Percentiles rank a stretch among this genome's conserved stretches.
phyloP scores from a whole-genome alignment of 2,888 invertebrate genomes.

The Melanotus villosus region DNA sequence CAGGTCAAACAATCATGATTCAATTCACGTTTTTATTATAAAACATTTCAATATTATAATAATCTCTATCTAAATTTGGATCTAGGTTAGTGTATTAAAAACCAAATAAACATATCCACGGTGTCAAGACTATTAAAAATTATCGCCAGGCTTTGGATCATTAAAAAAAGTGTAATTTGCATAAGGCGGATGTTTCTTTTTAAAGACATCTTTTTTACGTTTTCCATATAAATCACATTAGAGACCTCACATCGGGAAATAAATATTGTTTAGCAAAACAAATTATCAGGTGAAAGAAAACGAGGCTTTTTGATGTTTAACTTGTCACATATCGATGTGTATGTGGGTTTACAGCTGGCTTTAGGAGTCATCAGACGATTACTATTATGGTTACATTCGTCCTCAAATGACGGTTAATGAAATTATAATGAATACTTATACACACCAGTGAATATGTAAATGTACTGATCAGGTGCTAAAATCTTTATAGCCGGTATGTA shows the following conservation, averaged over 20 bases:
- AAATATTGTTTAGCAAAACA: slow-evolving; percentile 22
- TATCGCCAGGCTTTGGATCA: background rate
- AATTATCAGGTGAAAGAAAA: slow-evolving; percentile 24
- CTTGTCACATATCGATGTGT: slow-evolving; percentile 2
- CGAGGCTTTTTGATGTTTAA: slow-evolving; percentile 3
- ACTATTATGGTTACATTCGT: slow-evolving; percentile 18
- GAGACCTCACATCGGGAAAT: background rate
- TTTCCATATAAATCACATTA: slow-evolving; percentile 13
- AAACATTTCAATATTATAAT: no score
- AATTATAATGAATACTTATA: slow-evolving; percentile 36
- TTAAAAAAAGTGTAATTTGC: slow-evolving; percentile 1
- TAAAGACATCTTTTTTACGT: background rate
- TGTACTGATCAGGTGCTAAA: slow-evolving; percentile 45
- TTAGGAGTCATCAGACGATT: slow-evolving; percentile 11
- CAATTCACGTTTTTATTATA: no score
- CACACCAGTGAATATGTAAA: slow-evolving; percentile 41
- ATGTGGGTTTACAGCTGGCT: slow-evolving; percentile 30
- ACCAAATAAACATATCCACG: no score
- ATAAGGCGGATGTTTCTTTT: slow-evolving; percentile 1
- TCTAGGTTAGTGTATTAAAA: no score
- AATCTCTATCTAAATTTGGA: no score
- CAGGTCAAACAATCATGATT: no score
- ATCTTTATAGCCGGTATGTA: slow-evolving; percentile 38
- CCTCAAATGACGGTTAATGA: slow-evolving; percentile 26
- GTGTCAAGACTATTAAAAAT: no score